A percentile compares a stretch with the other conserved stretches of the same genome.
phyloP scores from a whole-genome alignment of 2,797 vertebrate genomes.

The Xenopus petersii region DNA sequence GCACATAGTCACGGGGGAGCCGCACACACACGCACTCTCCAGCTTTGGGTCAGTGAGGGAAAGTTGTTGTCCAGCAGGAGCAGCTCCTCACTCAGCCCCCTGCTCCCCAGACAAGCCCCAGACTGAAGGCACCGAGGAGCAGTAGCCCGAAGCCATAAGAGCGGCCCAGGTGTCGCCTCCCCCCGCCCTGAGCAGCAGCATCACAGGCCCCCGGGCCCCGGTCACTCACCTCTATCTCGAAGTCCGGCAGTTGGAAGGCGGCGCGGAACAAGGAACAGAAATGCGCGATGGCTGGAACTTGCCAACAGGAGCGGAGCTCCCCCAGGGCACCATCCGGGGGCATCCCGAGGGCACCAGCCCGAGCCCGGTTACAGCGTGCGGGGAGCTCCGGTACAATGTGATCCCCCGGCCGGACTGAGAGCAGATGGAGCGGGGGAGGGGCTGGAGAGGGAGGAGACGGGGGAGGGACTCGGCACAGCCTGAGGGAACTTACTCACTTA shows the following conservation, averaged over 20 bases:
- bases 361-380: conserved; percentile 32
- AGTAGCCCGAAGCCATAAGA: background rate
- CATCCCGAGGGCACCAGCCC: conserved; percentile 61
- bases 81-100: too few relatives aligned
- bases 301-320: conserved; percentile 95
- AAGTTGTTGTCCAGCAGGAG: too few relatives aligned
- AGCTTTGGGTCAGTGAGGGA: too few relatives aligned
- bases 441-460: background rate
- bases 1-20: too few relatives aligned
- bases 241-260: conserved; percentile 92
- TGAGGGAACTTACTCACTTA: background rate
- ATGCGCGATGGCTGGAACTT: conserved; percentile 97
- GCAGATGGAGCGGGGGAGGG: conserved; percentile 13
- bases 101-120: too few relatives aligned
- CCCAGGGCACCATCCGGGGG: conserved; percentile 80
- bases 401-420: background rate
- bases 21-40: too few relatives aligned
- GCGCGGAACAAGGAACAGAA: conserved; percentile 96
- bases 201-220: too few relatives aligned
- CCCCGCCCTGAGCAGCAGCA: background rate
- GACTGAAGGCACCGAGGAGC: too few relatives aligned
- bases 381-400: background rate
- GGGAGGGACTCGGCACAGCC: background rate
- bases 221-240: conserved; percentile 87
- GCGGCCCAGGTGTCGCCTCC: conserved; percentile 9